Evolutionary conservation across 2,888 invertebrate species (phyloP), one percentile per base, ranked within the genome.

Genomic region (Acheta domesticus): DNA sequence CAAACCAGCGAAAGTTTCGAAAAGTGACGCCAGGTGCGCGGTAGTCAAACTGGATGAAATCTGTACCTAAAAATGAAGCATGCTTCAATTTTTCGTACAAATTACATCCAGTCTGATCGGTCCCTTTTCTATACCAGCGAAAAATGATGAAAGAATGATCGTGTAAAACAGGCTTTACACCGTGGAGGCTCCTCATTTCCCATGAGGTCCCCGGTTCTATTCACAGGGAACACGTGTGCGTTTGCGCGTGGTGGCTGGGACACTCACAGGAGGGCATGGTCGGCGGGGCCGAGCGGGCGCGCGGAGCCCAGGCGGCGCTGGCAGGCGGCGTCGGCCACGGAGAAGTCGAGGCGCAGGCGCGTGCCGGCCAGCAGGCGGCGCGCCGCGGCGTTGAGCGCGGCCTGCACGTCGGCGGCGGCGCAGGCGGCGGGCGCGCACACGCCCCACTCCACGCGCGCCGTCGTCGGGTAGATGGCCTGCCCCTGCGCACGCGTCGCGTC

Each of bases 341-440:
- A 62, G 62, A 62, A 19, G 62, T 62, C 62, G 62, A n/a, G 16
- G n/a, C 62, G 62, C 62, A 62, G 62, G 62, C 62, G 62, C 62
- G n/a, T 62, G 62, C 4, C 16, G 62, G 62, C 62, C 16, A 62
- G 62, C 62, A n/a, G 16, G 14, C 62, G 62, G 62, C 62, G 62
- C n/a, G 62, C 62, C 4, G 62, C 62, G n/a, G 62, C 62, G 14
- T 14, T 19, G 62, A 62, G 62, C 62, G n/a, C n/a, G 16, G 62
- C 62, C n/a, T 62, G 16, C 62, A 62, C 62, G 62, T 62, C 62
- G 3, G 11, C 14, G n/a, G 62, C 16, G 14, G 62, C n/a, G 62
- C 62, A 62, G 4, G 62, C 62, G 62, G 62, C 62, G 14, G 62
- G 62, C 62, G n/a, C 62, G 62, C 62, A 62, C 62, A 62, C 62